Evolutionary conservation across 2,797 vertebrate species (phyloP).

Genomic region (Staurois parvus): DNA sequence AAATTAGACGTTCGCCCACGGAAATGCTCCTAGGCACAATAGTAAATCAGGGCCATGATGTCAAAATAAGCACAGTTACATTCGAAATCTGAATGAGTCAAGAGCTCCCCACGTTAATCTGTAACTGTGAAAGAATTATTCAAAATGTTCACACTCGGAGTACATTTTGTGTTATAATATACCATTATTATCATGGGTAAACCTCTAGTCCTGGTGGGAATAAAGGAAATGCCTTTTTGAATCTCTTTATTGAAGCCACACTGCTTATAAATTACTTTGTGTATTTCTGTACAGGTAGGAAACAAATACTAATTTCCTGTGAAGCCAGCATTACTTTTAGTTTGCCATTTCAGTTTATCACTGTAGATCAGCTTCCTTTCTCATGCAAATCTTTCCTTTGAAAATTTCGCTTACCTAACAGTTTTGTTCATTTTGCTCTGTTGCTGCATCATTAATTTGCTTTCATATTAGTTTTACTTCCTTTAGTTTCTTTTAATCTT

Average conservation of each 20-base stretch:
- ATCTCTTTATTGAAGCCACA: background rate
- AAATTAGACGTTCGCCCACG: too few relatives aligned
- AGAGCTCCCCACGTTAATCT: too few relatives aligned
- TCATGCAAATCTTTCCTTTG: constrained; percentile 2
- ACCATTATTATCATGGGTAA: too few relatives aligned
- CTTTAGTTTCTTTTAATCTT: background rate
- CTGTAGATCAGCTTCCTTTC: background rate
- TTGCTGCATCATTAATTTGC: constrained; percentile 4
- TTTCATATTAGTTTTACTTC: constrained; percentile 2
- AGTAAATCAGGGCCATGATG: too few relatives aligned
- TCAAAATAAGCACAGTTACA: too few relatives aligned
- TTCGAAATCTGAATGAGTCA: too few relatives aligned
- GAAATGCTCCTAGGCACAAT: too few relatives aligned
- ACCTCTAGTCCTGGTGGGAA: too few relatives aligned
- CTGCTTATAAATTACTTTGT: background rate
- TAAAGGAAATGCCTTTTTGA: background rate
- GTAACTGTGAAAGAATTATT: too few relatives aligned
- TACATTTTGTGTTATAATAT: too few relatives aligned
- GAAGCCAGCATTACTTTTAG: background rate
- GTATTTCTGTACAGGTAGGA: background rate
- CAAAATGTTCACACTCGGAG: too few relatives aligned
- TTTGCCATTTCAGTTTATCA: background rate
- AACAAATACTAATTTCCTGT: background rate
- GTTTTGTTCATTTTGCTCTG: background rate
- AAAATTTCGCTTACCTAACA: background rate